Conservation (phyloP, 2,888 invertebrate species). For the Pseudococcus viburni region DNA sequence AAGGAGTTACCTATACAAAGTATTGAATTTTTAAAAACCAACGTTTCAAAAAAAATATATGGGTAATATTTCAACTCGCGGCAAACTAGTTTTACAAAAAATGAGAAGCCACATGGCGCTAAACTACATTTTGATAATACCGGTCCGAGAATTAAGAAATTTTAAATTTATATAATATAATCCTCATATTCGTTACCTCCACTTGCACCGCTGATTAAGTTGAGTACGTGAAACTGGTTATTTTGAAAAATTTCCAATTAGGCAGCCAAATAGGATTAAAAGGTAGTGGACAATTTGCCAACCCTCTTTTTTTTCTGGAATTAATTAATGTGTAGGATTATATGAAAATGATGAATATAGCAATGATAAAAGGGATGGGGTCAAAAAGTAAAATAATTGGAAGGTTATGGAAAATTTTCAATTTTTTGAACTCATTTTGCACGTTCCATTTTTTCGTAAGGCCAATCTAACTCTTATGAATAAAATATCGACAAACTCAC, state of each 20-base stretch:
- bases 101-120: slow-evolving; percentile 13
- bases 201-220: neutral
- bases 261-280: neutral
- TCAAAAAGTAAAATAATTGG: too few species aligned
- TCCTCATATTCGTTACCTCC: slow-evolving; percentile 35
- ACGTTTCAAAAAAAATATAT: slow-evolving; percentile 33
- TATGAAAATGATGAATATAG: too few species aligned
- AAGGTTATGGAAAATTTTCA: too few species aligned
- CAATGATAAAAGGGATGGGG: too few species aligned
- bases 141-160: slow-evolving; percentile 51
- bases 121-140: slow-evolving; percentile 48
- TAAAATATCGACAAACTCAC: too few species aligned
- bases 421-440: too few species aligned
- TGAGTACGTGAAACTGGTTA: slow-evolving; percentile 8
- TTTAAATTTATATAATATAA: slow-evolving; percentile 52
- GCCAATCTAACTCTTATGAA: too few species aligned
- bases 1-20: slow-evolving; percentile 5
- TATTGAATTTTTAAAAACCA: slow-evolving; percentile 50
- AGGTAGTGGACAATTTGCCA: slow-evolving; percentile 1
- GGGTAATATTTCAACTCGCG: slow-evolving; percentile 22
- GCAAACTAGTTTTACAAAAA: slow-evolving; percentile 46
- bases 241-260: slow-evolving; percentile 6
- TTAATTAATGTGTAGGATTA: too few species aligned
- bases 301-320: neutral
- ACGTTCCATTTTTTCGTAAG: too few species aligned